Conservation (phyloP, 2,113 vertebrate genomes). For the Ornithorhynchus anatinus region DNA sequence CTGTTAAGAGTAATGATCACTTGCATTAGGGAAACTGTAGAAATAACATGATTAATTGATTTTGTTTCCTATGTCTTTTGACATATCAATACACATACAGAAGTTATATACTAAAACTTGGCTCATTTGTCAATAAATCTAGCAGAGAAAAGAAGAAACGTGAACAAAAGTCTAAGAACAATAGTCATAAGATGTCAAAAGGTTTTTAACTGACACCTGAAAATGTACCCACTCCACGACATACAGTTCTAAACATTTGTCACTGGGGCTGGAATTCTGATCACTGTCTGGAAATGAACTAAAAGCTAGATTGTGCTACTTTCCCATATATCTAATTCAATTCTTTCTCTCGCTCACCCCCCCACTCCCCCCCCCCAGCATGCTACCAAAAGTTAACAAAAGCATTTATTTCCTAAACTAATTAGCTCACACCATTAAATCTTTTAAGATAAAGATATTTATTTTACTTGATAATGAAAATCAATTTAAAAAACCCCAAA, state of each 20-base stretch:
- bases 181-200: slow-evolving; percentile 25
- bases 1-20: no score
- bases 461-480: slow-evolving; percentile 44
- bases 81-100: not conserved
- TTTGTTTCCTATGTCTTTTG: not conserved
- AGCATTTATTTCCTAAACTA: slow-evolving; percentile 46
- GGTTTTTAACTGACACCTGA: slow-evolving; percentile 27
- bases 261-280: slow-evolving; percentile 39
- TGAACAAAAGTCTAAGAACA: slow-evolving; percentile 26
- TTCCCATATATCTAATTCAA: slow-evolving; percentile 52
- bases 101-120: not conserved
- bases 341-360: no score
- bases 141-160: slow-evolving; percentile 17
- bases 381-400: slow-evolving; percentile 62
- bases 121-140: slow-evolving; percentile 9
- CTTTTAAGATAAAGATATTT: slow-evolving; percentile 53
- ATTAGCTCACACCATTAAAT: slow-evolving; percentile 63
- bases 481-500: slow-evolving; percentile 50
- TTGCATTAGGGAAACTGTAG: no score
- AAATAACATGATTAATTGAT: no score
- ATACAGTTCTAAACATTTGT: no score
- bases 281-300: slow-evolving; percentile 29
- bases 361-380: no score
- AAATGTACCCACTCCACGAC: slow-evolving; percentile 12
- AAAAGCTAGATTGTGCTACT: slow-evolving; percentile 39